These are phyloP conservation scores for Champsocephalus gunnari DNA, from an alignment of 2,797 vertebrate genomes.

Conservation along the genomic window DNA sequence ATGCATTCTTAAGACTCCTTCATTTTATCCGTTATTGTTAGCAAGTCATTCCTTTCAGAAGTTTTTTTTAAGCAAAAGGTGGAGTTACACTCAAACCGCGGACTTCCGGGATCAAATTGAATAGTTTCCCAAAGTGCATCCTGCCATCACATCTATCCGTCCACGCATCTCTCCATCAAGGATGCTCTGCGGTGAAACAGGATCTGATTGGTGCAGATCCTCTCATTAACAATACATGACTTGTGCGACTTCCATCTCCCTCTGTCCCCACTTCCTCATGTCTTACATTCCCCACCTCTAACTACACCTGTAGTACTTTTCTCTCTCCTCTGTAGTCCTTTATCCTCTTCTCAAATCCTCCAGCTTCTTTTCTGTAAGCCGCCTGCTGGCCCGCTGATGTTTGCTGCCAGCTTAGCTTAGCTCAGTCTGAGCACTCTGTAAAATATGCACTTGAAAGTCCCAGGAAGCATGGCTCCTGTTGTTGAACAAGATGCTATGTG, in stretches of 20 bases:
- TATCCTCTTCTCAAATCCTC: constrained; percentile 51
- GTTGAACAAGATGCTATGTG: constrained; percentile 17
- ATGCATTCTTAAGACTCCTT: constrained; percentile 36
- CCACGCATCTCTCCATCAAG: constrained; percentile 60
- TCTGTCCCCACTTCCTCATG: constrained; percentile 38
- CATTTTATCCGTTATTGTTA: constrained; percentile 50
- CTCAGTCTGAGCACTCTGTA: constrained; percentile 41
- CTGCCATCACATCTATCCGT: constrained; percentile 49
- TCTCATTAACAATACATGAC: constrained; percentile 80
- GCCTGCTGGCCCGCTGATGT: constrained; percentile 39
- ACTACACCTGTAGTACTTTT: constrained; percentile 32
- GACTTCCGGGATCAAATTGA: constrained; percentile 70
- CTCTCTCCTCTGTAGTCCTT: constrained; percentile 41
- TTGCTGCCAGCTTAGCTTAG: constrained; percentile 63
- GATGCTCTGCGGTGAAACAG: constrained; percentile 69
- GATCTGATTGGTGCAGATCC: constrained; percentile 72
- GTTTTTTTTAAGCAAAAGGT: constrained; percentile 51
- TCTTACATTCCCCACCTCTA: constrained; percentile 32
- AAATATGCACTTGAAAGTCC: constrained; percentile 61
- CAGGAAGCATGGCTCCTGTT: constrained; percentile 30
- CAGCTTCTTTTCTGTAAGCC: constrained; percentile 55
- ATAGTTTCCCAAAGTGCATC: constrained; percentile 55
- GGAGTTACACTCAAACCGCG: constrained; percentile 71
- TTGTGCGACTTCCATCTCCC: constrained; percentile 37
- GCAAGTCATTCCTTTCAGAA: constrained; percentile 28